Evolutionary conservation across 2,113 vertebrate genomes (phyloP).

Genomic region (Amazona vittata): DNA sequence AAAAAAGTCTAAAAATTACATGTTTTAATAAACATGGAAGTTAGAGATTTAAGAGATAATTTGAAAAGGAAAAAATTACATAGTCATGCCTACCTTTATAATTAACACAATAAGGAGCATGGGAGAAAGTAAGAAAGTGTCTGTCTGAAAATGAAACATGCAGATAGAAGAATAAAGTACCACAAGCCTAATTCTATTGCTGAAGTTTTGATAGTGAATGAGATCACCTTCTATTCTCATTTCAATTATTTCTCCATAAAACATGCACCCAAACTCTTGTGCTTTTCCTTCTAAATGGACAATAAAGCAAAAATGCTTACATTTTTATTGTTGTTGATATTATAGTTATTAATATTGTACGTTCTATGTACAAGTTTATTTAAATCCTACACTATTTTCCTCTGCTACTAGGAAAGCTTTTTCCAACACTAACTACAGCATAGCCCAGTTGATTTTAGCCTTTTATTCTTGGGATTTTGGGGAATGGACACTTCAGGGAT

Average conservation of each 20-base stretch:
- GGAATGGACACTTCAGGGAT: background rate
- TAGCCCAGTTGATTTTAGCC: background rate
- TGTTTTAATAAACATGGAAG: background rate
- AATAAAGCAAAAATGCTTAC: background rate
- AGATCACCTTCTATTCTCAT: background rate
- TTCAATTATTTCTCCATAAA: constrained; percentile 25
- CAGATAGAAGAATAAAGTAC: background rate
- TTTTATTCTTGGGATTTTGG: background rate
- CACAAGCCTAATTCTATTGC: background rate
- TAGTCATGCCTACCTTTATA: background rate
- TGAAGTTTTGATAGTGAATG: background rate
- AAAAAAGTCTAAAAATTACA: background rate
- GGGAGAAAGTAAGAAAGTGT: background rate
- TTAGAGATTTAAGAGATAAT: background rate
- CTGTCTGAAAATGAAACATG: background rate
- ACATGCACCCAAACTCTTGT: background rate
- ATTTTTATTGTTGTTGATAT: background rate
- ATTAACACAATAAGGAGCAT: background rate
- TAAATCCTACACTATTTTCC: background rate
- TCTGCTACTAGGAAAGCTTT: background rate
- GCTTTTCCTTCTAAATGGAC: background rate
- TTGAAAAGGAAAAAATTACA: background rate
- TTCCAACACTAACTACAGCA: background rate
- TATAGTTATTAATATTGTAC: background rate
- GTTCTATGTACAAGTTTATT: background rate